Base-by-base conservation (phyloP, 2,113 vertebrate genomes). In the Spheniscus mendiculus region DNA sequence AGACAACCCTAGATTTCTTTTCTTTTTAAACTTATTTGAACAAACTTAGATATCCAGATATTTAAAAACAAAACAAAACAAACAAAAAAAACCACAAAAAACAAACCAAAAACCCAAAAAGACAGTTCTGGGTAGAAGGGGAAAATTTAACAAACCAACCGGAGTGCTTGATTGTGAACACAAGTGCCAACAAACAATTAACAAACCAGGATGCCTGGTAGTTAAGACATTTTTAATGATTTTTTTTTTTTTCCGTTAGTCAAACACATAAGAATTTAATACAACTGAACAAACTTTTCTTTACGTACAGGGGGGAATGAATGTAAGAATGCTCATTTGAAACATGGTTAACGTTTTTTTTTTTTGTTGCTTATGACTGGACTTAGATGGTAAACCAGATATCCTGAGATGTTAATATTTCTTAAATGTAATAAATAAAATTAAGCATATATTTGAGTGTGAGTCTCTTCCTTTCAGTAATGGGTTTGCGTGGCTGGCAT, bases 361-460 rank as follows among this genome's bases (percentile, higher is more conserved):
- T 91, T 94, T 98, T 98, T 97, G 94, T 98, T 98, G 98, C 92
- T 98, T 98, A 98, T 98, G 97, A 98, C 95, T 99, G 97, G 97
- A 97, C 89, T 93, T 98, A 98, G 98, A 98, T 98, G 98, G 90
- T 95, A 97, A 97, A 95, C 79, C 95, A 93, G 98, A 96, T 98
- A 98, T 97, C 97, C 97, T 98, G 97, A 98, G 97, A 98, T 98
- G 98, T 98, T 98, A 98, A 98, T 98, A 98, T 97, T 98, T 98
- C 98, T 97, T 98, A 98, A 97, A 95, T 98, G 93, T 98, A 98
- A 98, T 98, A 98, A 99, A 98, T 97, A 97, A 98, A 98, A 98
- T 97, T 94, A 98, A 98, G 91, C 97, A 97, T 96, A 69, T 63
- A 77, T 97, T 89, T 70, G 36, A 91, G 93, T 85, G 93, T 97